Conservation (phyloP, 2,888 invertebrate genomes). For the Drosophila parthenogenetica region DNA sequence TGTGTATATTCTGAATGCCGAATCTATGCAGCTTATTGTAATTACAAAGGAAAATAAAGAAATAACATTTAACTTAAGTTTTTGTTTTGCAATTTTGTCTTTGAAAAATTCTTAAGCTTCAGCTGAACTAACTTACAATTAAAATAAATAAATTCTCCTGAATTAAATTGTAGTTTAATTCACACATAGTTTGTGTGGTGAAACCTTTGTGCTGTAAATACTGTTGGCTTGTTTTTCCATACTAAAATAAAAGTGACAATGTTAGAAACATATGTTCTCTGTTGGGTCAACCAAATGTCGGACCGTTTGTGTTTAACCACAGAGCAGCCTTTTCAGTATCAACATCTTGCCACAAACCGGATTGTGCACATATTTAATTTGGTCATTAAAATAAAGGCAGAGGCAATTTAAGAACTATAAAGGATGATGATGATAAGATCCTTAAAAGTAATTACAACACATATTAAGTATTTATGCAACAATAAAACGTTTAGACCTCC, state of each 20-base stretch:
- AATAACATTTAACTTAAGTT: neutral
- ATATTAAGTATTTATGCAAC: constrained; percentile 80
- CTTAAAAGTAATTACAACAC: constrained; percentile 73
- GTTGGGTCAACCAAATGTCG: constrained; percentile 42
- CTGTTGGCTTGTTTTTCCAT: neutral
- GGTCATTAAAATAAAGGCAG: constrained; percentile 27
- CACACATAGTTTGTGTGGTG: constrained; percentile 38
- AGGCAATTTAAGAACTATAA: constrained; percentile 39
- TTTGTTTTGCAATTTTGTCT: neutral
- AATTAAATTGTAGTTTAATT: constrained; percentile 69
- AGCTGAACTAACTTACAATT: neutral
- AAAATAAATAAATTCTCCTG: constrained; percentile 24
- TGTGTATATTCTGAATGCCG: neutral
- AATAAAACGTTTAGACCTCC: constrained; percentile 69
- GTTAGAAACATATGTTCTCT: constrained; percentile 50
- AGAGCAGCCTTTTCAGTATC: constrained; percentile 27
- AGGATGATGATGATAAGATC: constrained; percentile 56
- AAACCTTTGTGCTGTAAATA: constrained; percentile 17
- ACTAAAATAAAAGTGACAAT: constrained; percentile 1
- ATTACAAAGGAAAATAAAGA: neutral
- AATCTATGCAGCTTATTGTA: neutral
- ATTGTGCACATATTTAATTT: constrained; percentile 45
- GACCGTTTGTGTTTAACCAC: constrained; percentile 55
- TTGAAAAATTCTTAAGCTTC: neutral
- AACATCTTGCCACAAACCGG: constrained; percentile 29